Evolutionary conservation across 2,888 invertebrate genomes (phyloP), one percentile per base, ranked within the genome.

Genomic region (Sylvicola cinctus): DNA sequence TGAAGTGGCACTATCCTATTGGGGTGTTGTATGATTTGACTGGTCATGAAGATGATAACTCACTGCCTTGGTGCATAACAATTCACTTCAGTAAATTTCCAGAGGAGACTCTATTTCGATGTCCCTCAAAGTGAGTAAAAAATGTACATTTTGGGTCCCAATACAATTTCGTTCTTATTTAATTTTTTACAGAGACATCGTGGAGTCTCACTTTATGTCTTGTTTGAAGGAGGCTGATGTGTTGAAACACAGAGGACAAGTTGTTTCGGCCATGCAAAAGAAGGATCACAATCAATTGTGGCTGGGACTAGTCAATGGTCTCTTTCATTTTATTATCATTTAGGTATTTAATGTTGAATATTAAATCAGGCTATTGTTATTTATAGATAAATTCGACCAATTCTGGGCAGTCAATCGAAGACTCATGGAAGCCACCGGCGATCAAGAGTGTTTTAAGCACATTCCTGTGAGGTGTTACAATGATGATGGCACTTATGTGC

Each of bases 331-430:
- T 26, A 13, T 8, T n/a, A 3, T n/a, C n/a, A n/a, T n/a, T 13
- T 31, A 20, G 16, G 6, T 16, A 7, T 39, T n/a, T 39, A 14
- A 29, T 14, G n/a, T 3, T 11, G 12, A 4, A 10, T 36, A 15
- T 28, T 10, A 37, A 25, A n/a, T 25, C 31, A 20, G 26, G 29
- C 25, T 6, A 17, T 29, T 20, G 8, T 34, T 41, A 32, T 40
- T 65, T 66, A 31, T 58, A 84, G 85, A 95, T 54, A 91, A 90
- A 60, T 98, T 96, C 62, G 96, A 98, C 55, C 95, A 95, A 57
- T 98, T 98, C 58, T 98, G 96, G 96, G 78, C 88, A 3, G 80
- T 96, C 10, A 98, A 98, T 55, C 70, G 88, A 44, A 76, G 87
- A 50, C 62, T 98, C 35, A 96, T 96, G 95, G 93, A 93, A 51